Base-by-base conservation (phyloP, 2,888 invertebrate species). In the Cheilosia variabilis region DNA sequence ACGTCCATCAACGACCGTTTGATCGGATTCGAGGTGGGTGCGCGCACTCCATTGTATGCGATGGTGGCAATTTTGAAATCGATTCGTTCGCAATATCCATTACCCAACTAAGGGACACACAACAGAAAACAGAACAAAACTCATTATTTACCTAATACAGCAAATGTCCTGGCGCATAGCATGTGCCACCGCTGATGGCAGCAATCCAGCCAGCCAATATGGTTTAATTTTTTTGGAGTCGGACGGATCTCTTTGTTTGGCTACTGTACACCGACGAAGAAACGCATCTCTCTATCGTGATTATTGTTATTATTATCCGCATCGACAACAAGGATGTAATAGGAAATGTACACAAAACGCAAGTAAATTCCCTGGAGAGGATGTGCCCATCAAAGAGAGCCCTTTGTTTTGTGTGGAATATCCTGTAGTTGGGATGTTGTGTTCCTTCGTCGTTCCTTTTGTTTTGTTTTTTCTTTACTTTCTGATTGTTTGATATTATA, bases 291-390 rank as follows among this genome's bases (percentile, higher is more conserved):
- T 76, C 45, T 63, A 66, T 63, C 76, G 71, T 86, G 76, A 86
- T 86, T 86, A 86, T 86, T 86, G 86, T 86, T 86, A 86, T 86
- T 86, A 86, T 81, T 86, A 86, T 86, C 76, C 86, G 66, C 76
- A 53, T 81, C 86, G 76, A 68, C 76, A 79, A 84, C 79, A 81
- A 76, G 86, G 81, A 77, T 76, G 68, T 81, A 86, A 86, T 86
- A 62, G 80, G 68, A 86, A 72, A 68, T 52, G 86, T 86, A 86
- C 76, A 86, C 71, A 73, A 19, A 65, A 41, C 41, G 55, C 55
- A 66, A 66, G 65, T 66, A 45, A 80, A 86, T 76, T 81, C 86
- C 86, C 81, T 52, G 9, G 86, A 77, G 81, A 81, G 80, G 76
- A 80, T 71, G 62, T 86, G 75, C 84, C 79, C 79, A 79, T 84